Evolutionary conservation across 2,888 invertebrate genomes (phyloP).

Genomic region (Gasteruption jaculator): DNA sequence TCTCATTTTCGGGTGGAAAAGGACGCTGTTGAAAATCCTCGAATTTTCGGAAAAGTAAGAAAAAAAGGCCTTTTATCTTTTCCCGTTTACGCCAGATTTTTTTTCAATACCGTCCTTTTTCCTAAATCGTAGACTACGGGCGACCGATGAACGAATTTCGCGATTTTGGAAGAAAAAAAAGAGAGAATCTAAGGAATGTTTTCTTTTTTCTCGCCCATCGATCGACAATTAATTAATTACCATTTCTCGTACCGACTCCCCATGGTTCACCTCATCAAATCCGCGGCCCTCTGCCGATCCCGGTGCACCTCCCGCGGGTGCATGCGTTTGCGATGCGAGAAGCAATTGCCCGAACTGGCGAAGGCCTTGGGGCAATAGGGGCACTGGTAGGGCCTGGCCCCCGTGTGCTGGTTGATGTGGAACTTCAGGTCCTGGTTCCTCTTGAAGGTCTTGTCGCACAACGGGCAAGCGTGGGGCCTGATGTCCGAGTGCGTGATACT

Average conservation of each 20-base stretch:
- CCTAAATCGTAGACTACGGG: too few species aligned
- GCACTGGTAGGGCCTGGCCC: constrained; percentile 68
- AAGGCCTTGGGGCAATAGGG: constrained; percentile 70
- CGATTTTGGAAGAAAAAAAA: too few species aligned
- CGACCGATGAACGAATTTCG: too few species aligned
- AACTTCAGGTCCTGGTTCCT: constrained; percentile 73
- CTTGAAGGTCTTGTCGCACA: constrained; percentile 70
- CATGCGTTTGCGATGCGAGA: constrained; percentile 69
- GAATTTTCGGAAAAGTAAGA: too few species aligned
- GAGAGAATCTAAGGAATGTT: too few species aligned
- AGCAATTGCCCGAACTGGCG: constrained; percentile 70
- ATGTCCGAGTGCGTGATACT: constrained; percentile 67
- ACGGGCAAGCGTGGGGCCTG: constrained; percentile 64
- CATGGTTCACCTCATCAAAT: constrained; percentile 55
- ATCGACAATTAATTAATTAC: too few species aligned
- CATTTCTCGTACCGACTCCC: constrained; percentile 26
- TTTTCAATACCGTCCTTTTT: too few species aligned
- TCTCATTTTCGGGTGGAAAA: too few species aligned
- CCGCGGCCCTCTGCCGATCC: constrained; percentile 56
- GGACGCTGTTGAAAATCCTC: too few species aligned
- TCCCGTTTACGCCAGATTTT: too few species aligned
- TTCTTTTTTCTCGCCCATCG: too few species aligned
- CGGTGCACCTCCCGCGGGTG: constrained; percentile 62
- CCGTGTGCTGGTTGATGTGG: constrained; percentile 73
- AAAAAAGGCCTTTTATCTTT: too few species aligned